phyloP scores from a whole-genome alignment of 2,113 vertebrate species.

The Stercorarius parasiticus region DNA sequence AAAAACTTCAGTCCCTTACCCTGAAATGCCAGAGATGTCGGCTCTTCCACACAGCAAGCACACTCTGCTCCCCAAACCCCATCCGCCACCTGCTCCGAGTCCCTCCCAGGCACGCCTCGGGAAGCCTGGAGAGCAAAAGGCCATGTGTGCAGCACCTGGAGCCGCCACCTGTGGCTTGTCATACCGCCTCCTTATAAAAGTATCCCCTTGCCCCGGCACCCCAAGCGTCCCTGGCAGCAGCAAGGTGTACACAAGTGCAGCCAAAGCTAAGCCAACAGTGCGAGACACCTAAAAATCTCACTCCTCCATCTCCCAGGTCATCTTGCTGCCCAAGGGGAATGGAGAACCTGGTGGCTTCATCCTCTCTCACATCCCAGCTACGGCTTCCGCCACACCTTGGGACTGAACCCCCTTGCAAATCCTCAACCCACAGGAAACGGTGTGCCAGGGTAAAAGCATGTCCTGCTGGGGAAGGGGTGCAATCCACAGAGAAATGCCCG shows the following conservation, averaged over 20 bases:
- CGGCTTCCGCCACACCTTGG: not conserved
- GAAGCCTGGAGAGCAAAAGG: not conserved
- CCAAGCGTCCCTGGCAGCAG: not conserved
- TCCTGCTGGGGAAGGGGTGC: not conserved
- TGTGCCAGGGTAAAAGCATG: not conserved
- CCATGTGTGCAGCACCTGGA: not conserved
- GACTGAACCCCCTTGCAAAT: not conserved
- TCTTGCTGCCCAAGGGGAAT: not conserved
- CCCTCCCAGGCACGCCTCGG: not conserved
- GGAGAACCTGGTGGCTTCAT: not conserved
- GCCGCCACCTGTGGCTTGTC: not conserved
- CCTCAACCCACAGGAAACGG: not conserved
- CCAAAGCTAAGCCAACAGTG: not conserved
- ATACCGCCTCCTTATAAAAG: not conserved
- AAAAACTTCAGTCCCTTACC: not conserved
- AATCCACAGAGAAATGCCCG: not conserved
- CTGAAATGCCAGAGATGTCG: not conserved
- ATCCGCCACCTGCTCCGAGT: fast-evolving
- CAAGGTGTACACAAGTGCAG: not conserved
- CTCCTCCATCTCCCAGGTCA: not conserved
- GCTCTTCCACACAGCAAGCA: not conserved
- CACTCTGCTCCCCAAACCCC: not conserved
- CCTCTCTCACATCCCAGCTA: not conserved
- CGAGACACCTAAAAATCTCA: not conserved
- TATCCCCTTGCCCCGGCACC: not conserved